phyloP scores from a whole-genome alignment of 2,888 invertebrate genomes.

The Eremobia ochroleuca region DNA sequence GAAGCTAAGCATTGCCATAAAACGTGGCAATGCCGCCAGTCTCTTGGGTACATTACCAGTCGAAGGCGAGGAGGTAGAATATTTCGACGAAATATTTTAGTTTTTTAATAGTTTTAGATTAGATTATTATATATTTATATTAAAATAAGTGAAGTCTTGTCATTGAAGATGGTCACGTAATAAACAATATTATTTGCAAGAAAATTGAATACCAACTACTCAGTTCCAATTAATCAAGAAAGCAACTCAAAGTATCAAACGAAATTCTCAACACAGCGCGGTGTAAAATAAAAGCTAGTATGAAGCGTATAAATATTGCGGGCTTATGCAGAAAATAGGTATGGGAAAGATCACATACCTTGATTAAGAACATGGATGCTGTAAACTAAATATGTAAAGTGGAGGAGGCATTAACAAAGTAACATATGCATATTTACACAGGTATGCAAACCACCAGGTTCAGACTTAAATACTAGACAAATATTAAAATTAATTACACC shows the following conservation, averaged over 20 bases:
- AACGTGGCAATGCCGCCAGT: too few species aligned
- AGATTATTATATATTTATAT: too few species aligned
- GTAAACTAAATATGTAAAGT: conserved; percentile 76
- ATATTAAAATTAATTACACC: conserved; percentile 65
- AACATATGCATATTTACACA: conserved; percentile 61
- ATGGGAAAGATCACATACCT: conserved; percentile 80
- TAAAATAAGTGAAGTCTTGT: conserved; percentile 3
- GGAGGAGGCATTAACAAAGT: conserved; percentile 72
- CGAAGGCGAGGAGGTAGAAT: too few species aligned
- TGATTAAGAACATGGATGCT: conserved; percentile 76
- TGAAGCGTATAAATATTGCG: conserved; percentile 68
- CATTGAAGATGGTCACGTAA: conserved; percentile 12
- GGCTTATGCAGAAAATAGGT: conserved; percentile 80
- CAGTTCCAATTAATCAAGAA: conserved; percentile 65
- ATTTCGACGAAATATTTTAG: too few species aligned
- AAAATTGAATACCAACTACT: conserved; percentile 19
- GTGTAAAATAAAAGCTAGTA: conserved; percentile 68
- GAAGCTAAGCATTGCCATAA: too few species aligned
- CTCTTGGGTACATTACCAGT: too few species aligned
- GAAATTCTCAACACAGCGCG: conserved; percentile 63
- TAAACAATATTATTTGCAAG: conserved; percentile 11
- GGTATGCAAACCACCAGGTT: conserved; percentile 60
- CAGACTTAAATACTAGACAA: conserved; percentile 64
- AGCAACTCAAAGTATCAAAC: conserved; percentile 63
- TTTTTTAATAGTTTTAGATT: too few species aligned